phyloP scores from a whole-genome alignment of 2,797 vertebrate genomes.

The Notoglanidium macrostoma region DNA sequence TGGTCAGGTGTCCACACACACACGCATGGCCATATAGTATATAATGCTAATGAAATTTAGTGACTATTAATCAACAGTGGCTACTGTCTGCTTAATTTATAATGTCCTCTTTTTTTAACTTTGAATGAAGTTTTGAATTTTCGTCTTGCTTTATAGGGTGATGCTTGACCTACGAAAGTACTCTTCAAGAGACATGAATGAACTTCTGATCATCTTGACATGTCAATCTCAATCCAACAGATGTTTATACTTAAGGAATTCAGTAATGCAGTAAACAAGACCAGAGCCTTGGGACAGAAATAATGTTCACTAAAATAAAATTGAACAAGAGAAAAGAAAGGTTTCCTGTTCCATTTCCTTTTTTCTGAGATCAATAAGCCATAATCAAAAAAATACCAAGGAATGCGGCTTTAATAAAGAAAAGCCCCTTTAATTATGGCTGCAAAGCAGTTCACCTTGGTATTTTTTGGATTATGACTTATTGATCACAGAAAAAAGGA shows the following conservation, averaged over 20 bases:
- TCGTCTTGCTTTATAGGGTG: too few species aligned
- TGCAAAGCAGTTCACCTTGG: too few species aligned
- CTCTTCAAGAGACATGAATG: neutral
- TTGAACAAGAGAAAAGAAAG: constrained; percentile 44
- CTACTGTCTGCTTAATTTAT: too few species aligned
- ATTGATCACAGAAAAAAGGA: too few species aligned
- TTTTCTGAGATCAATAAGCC: too few species aligned
- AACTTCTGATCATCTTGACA: neutral
- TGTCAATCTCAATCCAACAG: neutral
- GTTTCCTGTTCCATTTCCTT: too few species aligned
- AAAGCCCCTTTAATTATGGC: too few species aligned
- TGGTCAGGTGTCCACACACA: neutral
- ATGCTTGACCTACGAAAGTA: neutral
- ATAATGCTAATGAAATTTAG: neutral
- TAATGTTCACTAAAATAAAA: constrained; percentile 11
- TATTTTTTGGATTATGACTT: too few species aligned
- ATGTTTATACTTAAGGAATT: neutral
- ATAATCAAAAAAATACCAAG: too few species aligned
- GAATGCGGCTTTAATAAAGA: too few species aligned
- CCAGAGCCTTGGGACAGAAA: neutral
- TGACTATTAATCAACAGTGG: neutral
- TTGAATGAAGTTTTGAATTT: neutral
- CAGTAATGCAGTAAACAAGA: neutral
- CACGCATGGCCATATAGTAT: neutral
- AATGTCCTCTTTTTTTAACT: neutral